Percentiles rank a stretch among this genome's conserved stretches.
phyloP scores from a whole-genome alignment of 2,888 invertebrate genomes.

The Drosophila limbata region DNA sequence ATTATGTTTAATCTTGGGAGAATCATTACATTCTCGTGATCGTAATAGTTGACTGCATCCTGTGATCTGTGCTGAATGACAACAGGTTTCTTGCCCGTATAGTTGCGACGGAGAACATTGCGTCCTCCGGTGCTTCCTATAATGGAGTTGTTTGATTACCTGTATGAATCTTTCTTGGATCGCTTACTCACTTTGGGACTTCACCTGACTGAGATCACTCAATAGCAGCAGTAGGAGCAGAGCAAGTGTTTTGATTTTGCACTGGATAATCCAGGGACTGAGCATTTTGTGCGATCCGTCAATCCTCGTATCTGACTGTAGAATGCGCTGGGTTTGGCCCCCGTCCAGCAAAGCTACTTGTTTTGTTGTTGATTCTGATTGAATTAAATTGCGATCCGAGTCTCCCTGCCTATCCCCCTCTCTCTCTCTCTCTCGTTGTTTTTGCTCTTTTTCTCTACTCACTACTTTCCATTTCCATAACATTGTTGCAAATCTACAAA shows the following conservation, averaged over 20 bases:
- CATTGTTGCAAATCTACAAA: slow-evolving; percentile 46
- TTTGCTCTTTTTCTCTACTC: slow-evolving; percentile 7
- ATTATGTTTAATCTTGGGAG: background rate
- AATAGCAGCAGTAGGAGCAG: slow-evolving; percentile 55
- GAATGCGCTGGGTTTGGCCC: slow-evolving; percentile 58
- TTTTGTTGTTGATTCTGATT: slow-evolving; percentile 62
- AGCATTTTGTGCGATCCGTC: slow-evolving; percentile 46
- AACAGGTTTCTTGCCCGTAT: slow-evolving; percentile 85
- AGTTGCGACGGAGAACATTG: slow-evolving; percentile 83
- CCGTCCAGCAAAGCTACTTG: slow-evolving; percentile 22
- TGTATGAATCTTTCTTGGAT: background rate
- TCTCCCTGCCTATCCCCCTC: background rate
- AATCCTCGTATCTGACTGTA: slow-evolving; percentile 46
- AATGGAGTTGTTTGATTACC: background rate
- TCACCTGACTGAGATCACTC: slow-evolving; percentile 48
- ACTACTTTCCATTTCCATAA: slow-evolving; percentile 73
- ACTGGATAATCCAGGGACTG: slow-evolving; percentile 43
- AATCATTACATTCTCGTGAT: slow-evolving; percentile 91
- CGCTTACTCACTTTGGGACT: slow-evolving; percentile 71
- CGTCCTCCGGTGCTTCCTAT: slow-evolving; percentile 84
- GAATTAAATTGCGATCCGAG: slow-evolving; percentile 56
- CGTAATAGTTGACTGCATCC: slow-evolving; percentile 95
- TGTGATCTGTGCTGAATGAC: slow-evolving; percentile 91
- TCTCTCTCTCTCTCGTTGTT: slow-evolving; percentile 11
- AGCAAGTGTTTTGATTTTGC: slow-evolving; percentile 53